Percentiles rank a stretch among this genome's conserved stretches.
These are phyloP conservation scores for Atta cephalotes DNA, from an alignment of 1,140 invertebrate species.

Conservation along the genomic window DNA sequence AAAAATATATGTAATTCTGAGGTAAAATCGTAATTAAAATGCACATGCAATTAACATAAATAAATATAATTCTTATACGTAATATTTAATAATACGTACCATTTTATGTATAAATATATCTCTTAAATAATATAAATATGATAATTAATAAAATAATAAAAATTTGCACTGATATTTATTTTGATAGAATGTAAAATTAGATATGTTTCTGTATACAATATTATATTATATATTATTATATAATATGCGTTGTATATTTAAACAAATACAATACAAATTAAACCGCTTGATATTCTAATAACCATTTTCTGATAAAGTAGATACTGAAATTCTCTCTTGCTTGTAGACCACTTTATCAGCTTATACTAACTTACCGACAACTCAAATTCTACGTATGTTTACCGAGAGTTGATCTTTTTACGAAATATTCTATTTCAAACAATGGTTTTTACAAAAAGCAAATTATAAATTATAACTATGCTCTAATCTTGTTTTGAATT, in stretches of 20 bases:
- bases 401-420: slow-evolving; percentile 28
- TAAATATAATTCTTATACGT: not conserved
- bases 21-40: not conserved
- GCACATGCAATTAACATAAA: not conserved
- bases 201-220: not conserved
- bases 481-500: not conserved
- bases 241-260: not conserved
- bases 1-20: not conserved
- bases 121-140: not conserved
- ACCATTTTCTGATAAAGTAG: slow-evolving; percentile 44
- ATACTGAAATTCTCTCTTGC: slow-evolving; percentile 8
- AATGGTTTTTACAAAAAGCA: not conserved
- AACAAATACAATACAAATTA: not conserved
- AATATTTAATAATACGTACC: slow-evolving; percentile 15
- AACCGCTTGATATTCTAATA: slow-evolving; percentile 9
- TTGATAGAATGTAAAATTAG: slow-evolving; percentile 3
- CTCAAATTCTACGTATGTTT: not conserved
- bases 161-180: not conserved
- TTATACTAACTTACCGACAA: slow-evolving; percentile 57
- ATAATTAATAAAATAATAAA: not conserved
- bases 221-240: not conserved
- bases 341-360: slow-evolving; percentile 23
- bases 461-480: not conserved
- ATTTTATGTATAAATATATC: not conserved
- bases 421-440: not conserved